These are phyloP conservation scores for Rostratula benghalensis DNA, from an alignment of 2,113 vertebrate genomes.

Conservation along the genomic window DNA sequence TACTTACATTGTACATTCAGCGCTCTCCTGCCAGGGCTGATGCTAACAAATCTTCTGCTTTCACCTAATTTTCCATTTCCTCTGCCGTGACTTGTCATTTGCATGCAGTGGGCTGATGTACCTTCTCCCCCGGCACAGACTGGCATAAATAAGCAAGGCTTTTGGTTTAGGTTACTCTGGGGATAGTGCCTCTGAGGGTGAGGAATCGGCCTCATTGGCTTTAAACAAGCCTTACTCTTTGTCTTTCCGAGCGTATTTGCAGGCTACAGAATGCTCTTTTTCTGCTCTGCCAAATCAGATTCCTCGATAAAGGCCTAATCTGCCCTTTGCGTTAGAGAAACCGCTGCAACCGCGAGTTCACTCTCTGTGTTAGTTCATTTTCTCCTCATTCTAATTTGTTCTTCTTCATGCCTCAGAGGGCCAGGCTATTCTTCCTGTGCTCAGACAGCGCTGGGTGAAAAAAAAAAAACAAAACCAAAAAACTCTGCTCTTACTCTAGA, in stretches of 20 bases:
- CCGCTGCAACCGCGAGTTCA: background rate
- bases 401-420: slow-evolving; percentile 44
- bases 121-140: background rate
- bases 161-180: background rate
- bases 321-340: slow-evolving; percentile 16
- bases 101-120: background rate
- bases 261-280: background rate
- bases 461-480: no score
- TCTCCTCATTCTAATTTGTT: slow-evolving; percentile 47
- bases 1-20: background rate
- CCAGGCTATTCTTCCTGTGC: background rate
- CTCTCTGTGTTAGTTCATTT: slow-evolving; percentile 29
- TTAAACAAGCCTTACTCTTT: background rate
- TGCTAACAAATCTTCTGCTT: background rate
- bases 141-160: background rate
- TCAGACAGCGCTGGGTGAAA: background rate
- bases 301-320: slow-evolving; percentile 24
- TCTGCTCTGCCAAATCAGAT: slow-evolving; percentile 34
- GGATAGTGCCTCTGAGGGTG: background rate
- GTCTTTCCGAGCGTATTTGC: background rate
- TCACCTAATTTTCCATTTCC: background rate
- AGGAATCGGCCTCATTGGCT: background rate
- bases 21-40: background rate
- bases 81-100: background rate
- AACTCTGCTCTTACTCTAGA: background rate